These are phyloP conservation scores for Agrotis segetum DNA, from an alignment of 2,888 invertebrate species.

Conservation along the genomic window DNA sequence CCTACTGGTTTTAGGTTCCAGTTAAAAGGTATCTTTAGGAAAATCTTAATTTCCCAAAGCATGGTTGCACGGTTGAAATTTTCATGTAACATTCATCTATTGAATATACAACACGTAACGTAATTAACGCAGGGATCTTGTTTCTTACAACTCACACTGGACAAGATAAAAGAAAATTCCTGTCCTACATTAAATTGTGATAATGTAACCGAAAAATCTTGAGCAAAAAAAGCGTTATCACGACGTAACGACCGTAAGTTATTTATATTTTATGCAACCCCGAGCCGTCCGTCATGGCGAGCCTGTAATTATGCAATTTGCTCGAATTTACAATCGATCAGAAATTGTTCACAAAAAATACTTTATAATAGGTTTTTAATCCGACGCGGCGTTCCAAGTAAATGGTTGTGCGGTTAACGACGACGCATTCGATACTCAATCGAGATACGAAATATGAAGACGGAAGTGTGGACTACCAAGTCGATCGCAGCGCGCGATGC, in stretches of 20 bases:
- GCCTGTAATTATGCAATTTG: conserved; percentile 76
- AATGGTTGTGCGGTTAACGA: conserved; percentile 41
- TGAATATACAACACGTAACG: no score
- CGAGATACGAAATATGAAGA: neutral
- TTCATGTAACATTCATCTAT: no score
- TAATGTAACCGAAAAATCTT: conserved; percentile 22
- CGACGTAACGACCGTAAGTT: conserved; percentile 43
- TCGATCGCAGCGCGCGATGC: no score
- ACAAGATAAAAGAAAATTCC: neutral
- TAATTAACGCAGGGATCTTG: neutral
- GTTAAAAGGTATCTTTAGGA: neutral
- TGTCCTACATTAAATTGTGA: conserved; percentile 8
- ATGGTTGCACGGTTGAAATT: neutral
- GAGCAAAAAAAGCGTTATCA: conserved; percentile 49
- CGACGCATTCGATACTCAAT: conserved; percentile 52
- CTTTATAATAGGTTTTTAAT: conserved; percentile 77
- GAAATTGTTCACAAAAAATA: conserved; percentile 73
- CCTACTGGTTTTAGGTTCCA: neutral
- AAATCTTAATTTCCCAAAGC: neutral
- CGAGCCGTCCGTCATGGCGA: conserved; percentile 53
- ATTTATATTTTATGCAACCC: conserved; percentile 62
- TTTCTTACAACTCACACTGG: neutral
- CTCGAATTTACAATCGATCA: conserved; percentile 73
- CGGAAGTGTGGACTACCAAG: no score
- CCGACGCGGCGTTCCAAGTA: conserved; percentile 60